These are phyloP conservation scores for Mus minutoides DNA, from an alignment of 2,797 vertebrate genomes.

Conservation along the genomic window DNA sequence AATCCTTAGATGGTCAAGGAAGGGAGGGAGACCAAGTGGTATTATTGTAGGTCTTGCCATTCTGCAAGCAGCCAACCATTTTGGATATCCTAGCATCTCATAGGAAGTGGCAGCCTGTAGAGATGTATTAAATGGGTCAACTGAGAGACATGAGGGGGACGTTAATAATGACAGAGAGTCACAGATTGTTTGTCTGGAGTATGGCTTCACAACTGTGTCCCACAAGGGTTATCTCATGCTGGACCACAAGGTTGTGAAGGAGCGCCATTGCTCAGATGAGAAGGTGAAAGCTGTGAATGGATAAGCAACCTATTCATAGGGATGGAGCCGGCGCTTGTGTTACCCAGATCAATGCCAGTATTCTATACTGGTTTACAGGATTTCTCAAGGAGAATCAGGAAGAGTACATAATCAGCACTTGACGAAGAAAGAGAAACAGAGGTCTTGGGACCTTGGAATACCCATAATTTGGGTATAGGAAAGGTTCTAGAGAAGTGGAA, in stretches of 20 bases:
- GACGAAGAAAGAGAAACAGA: background rate
- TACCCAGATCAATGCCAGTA: background rate
- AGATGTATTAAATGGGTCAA: background rate
- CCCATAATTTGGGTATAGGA: background rate
- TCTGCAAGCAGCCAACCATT: background rate
- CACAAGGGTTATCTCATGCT: background rate
- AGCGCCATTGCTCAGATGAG: background rate
- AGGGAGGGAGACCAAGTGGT: background rate
- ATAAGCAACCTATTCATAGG: background rate
- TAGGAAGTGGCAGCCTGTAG: background rate
- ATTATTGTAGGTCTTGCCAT: background rate
- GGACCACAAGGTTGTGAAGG: background rate
- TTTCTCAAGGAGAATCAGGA: background rate
- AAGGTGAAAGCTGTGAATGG: background rate
- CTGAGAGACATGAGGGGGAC: background rate
- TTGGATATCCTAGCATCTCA: background rate
- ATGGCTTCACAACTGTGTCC: background rate
- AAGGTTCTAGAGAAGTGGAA: slow-evolving; percentile 18
- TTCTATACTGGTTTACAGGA: background rate
- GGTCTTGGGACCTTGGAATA: background rate
- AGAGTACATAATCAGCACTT: background rate
- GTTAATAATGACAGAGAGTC: background rate
- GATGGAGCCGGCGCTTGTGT: background rate
- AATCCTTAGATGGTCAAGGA: slow-evolving; percentile 8
- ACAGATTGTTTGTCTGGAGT: background rate